phyloP scores from a whole-genome alignment of 1,140 invertebrate species.

The Forficula auricularia region DNA sequence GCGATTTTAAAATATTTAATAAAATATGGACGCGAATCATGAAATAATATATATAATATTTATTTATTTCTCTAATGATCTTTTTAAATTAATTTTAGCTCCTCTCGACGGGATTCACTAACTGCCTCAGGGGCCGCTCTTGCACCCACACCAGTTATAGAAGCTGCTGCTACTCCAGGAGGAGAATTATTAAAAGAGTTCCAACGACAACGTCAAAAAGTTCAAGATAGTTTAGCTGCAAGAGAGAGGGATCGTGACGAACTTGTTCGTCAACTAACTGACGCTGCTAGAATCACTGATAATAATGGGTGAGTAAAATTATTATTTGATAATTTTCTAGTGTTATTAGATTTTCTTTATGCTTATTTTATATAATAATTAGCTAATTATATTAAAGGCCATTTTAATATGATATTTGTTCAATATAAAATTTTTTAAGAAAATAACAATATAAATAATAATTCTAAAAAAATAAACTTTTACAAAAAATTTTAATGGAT shows the following conservation, averaged over 20 bases:
- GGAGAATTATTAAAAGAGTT: slow-evolving; percentile 53
- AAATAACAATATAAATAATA: too few relatives aligned
- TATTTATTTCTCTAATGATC: too few relatives aligned
- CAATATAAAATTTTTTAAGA: too few relatives aligned
- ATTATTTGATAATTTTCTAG: slow-evolving; percentile 5
- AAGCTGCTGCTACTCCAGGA: background rate
- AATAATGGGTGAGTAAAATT: slow-evolving; percentile 26
- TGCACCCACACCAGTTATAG: slow-evolving; percentile 23
- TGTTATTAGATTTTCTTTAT: slow-evolving; percentile 9
- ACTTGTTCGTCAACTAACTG: slow-evolving; percentile 32
- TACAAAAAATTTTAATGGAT: too few relatives aligned
- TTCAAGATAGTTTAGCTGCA: slow-evolving; percentile 42
- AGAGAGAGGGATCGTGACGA: slow-evolving; percentile 38
- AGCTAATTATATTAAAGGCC: too few relatives aligned
- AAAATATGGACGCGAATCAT: too few relatives aligned
- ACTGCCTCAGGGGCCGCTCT: slow-evolving; percentile 16
- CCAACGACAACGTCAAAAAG: slow-evolving; percentile 47
- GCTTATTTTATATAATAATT: slow-evolving; percentile 2
- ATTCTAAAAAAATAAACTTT: too few relatives aligned
- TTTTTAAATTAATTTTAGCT: slow-evolving; percentile 26
- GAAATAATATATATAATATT: too few relatives aligned
- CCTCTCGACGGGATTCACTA: slow-evolving; percentile 39
- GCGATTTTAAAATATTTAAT: too few relatives aligned
- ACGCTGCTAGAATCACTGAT: slow-evolving; percentile 28
- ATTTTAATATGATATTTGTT: too few relatives aligned